Base-by-base conservation (phyloP, 2,113 vertebrate genomes). In the Dissostichus mawsoni region DNA sequence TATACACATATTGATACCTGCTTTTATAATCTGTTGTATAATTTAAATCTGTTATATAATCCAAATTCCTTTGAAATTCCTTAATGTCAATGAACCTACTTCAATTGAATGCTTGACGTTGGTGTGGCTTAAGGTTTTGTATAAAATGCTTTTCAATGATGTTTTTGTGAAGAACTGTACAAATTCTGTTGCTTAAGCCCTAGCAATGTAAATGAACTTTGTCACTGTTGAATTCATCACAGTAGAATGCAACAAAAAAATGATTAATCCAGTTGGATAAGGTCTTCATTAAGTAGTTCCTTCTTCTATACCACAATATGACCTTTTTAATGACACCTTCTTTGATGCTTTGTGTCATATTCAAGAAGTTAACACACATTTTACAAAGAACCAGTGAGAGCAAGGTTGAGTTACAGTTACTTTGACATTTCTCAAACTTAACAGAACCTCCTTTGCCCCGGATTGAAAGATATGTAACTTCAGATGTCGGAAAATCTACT, bases 141-240 rank as follows among this genome's bases (percentile, higher is more conserved):
- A 62, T 11, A 76, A 76, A 57, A 65, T 58, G 18, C 25, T 48
- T 74, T 57, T 25, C 41, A n/a, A 1, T 63, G 51, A 25, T 48
- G 62, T 50, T 12, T 66, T n/a, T 74, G 44, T 68, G 13, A 47
- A 36, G 14, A 74, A n/a, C 50, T 41, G 17, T 55, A 17, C 44
- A 57, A 41, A 41, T 41, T 8, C 29, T 29, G 29, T 41, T 41
- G 5, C 36, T 65, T 65, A n/a, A 29, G 29, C 29, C 29, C 29
- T 29, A 29, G 29, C 52, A 41, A 67, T 36, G 50, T 62, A 11
- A 20, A 20, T 44, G 59, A 17, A 44, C 17, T 44, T 12, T 29
- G 29, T 63, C 36, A 44, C 18, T 20, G 61, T 11, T 10, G 20
- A 68, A 72, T 78, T 63, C 11, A n/a, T 23, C 52, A 18, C 72